Base-by-base conservation (phyloP, 2,888 invertebrate species). In the Pseudanteris insignis region DNA sequence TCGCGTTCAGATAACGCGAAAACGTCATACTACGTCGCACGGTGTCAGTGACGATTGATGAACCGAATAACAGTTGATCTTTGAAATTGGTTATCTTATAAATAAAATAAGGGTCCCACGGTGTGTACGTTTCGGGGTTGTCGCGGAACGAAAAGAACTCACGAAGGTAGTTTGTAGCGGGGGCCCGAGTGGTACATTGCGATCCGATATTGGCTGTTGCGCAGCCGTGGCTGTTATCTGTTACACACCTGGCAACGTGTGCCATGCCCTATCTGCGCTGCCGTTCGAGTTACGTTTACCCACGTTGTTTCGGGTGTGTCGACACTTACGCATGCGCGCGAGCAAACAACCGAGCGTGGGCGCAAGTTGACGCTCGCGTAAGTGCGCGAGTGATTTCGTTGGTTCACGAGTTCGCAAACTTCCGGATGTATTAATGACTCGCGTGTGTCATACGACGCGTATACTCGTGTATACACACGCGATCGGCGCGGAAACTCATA, bases 211-310 rank as follows among this genome's bases (percentile, higher is more conserved):
- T 62, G 51, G 62, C 47, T 60, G 46, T 63, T 51, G 44, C 43
- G 48, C 43, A 57, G 60, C 37, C 60, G 60, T 63, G 48, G 53
- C 57, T 63, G 72, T 72, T 78, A 77, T 78, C 76, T 71, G 75
- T 65, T 74, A 76, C 74, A 75, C 76, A 78, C 78, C 77, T 77
- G 73, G 73, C 69, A 77, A 77, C 76, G 77, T 76, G 75, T 75
- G 76, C 73, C 74, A 73, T 71, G 73, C 69, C 75, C 77, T 78
- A 78, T 78, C 77, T 77, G 63, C 57, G 67, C 67, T 69, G 71
- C 71, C 67, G 72, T 70, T 70, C 67, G 67, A 60, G 67, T 51
- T 37, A 37, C 55, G 55, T 59, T 54, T 58, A 46, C 40, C 46
- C 46, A 55, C 37, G 55, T 55, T n/a, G n/a, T n/a, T n/a, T n/a